Base-by-base conservation (phyloP, 2,113 vertebrate species). In the Bubo blakistoni region DNA sequence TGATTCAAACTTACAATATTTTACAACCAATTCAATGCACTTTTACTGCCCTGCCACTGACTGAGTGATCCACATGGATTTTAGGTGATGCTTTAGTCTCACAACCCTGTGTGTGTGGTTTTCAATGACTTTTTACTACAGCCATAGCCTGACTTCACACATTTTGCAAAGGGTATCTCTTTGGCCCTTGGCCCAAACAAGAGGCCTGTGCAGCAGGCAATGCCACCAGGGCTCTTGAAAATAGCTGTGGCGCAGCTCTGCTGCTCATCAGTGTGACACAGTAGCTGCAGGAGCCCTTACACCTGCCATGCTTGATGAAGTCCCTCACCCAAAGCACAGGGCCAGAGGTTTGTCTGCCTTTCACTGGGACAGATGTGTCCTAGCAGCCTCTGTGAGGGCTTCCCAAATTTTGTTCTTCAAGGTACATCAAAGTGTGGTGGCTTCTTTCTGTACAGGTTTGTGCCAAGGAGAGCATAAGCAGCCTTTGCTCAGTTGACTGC, bases 351-450 rank as follows among this genome's bases (percentile, higher is more conserved):
- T 67, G 6, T 52, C 36, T 94, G 66, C 65, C 30, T 89, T 54
- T 87, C 24, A 8, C 25, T 22, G 30, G 20, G 52, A 73, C n/a
- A 52, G 12, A 58, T 0, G 0, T 18, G 4, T 70, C n/a, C 62
- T 18, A 62, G 46, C 22, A 86, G 16, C 29, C 32, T 73, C 52
- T 71, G 2, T 81, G 58, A 90, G 14, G n/a, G n/a, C 47, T 89
- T 96, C 72, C 19, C 72, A 89, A 26, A 52, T 84, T 88, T 58
- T 88, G 8, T 17, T 74, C 34, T 92, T 74, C 47, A 74, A 71
- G n/a, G 55, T 80, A 44, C 16, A 71, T 30, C 42, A 34, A 90
- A 55, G 24, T 1, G 0, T 19, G 9, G 12, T 49, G 3, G 5
- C 72, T 96, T 76, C 30, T 79, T 88, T 78, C 40, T 0, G 0